A percentile compares a stretch with the other conserved stretches of the same genome.
These are phyloP conservation scores for Porites rus DNA, from an alignment of 92 coral and sea anemone genomes.

Conservation along the genomic window DNA sequence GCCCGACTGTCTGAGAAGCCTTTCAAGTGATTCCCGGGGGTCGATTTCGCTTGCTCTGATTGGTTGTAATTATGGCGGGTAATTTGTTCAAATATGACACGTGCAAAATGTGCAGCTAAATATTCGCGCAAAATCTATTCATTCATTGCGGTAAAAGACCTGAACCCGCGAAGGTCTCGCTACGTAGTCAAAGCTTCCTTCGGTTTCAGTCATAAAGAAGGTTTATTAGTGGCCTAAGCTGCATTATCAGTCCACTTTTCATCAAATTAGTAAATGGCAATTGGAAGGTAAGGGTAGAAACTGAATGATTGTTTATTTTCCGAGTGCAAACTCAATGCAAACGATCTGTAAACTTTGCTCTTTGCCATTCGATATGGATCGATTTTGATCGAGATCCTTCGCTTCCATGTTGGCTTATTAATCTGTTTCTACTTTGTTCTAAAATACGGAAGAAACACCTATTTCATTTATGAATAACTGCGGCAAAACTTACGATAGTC, in stretches of 20 bases:
- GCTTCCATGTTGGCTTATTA: not conserved
- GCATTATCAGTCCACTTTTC: slow-evolving; percentile 16
- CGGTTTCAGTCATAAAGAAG: not conserved
- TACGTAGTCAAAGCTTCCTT: no score
- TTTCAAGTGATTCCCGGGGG: slow-evolving; percentile 37
- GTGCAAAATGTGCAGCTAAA: slow-evolving; percentile 35
- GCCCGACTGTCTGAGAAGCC: not conserved
- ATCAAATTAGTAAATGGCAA: slow-evolving; percentile 43
- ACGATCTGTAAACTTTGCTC: slow-evolving; percentile 24
- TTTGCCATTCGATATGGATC: slow-evolving; percentile 17
- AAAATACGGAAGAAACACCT: not conserved
- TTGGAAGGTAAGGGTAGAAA: slow-evolving; percentile 31
- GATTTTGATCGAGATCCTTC: slow-evolving; percentile 3
- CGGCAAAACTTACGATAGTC: not conserved
- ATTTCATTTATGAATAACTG: not conserved
- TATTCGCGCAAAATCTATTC: slow-evolving; percentile 55
- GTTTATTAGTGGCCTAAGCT: not conserved
- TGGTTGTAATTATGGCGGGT: slow-evolving; percentile 65
- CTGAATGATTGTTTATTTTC: slow-evolving; percentile 28
- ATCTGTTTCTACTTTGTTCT: not conserved
- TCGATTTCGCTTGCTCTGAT: slow-evolving; percentile 30
- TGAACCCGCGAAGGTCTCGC: slow-evolving; percentile 45
- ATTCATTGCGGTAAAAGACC: slow-evolving; percentile 61
- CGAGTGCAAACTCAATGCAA: not conserved
- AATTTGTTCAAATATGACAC: slow-evolving; percentile 71